phyloP scores from a whole-genome alignment of 2,113 vertebrate species.

The Mastomys coucha region DNA sequence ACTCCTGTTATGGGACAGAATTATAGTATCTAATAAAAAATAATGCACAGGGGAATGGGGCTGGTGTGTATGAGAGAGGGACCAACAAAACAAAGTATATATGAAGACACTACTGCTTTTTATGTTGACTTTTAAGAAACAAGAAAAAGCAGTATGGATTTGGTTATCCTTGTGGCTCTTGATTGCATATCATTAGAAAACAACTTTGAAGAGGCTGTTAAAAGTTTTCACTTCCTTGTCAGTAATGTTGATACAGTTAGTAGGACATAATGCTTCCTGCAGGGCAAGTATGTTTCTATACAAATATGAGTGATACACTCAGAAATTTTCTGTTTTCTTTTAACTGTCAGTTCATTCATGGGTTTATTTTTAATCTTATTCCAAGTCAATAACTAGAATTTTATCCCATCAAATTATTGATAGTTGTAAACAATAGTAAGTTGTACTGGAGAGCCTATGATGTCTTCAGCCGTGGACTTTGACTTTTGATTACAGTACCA shows the following conservation, averaged over 20 bases:
- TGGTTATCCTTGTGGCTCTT: not conserved
- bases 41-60: not conserved
- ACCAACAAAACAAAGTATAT: not conserved
- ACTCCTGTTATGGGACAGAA: not conserved
- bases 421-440: not conserved
- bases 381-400: not conserved
- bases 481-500: not conserved
- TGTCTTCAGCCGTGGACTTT: not conserved
- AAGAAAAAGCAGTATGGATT: not conserved
- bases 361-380: not conserved
- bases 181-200: not conserved
- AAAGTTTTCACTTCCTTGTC: not conserved
- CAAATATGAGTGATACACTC: not conserved
- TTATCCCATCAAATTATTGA: not conserved
- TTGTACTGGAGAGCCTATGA: not conserved
- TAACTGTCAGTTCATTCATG: not conserved
- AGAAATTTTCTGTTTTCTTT: not conserved
- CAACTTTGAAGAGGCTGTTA: not conserved
- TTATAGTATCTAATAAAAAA: not conserved
- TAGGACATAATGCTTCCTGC: not conserved
- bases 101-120: not conserved
- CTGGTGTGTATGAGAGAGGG: accelerated
- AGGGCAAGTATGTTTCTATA: not conserved
- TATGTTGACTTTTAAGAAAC: not conserved
- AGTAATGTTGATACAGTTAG: not conserved